These are phyloP conservation scores for Takifugu rubripes DNA, from an alignment of 2,797 vertebrate species.

Conservation along the genomic window DNA sequence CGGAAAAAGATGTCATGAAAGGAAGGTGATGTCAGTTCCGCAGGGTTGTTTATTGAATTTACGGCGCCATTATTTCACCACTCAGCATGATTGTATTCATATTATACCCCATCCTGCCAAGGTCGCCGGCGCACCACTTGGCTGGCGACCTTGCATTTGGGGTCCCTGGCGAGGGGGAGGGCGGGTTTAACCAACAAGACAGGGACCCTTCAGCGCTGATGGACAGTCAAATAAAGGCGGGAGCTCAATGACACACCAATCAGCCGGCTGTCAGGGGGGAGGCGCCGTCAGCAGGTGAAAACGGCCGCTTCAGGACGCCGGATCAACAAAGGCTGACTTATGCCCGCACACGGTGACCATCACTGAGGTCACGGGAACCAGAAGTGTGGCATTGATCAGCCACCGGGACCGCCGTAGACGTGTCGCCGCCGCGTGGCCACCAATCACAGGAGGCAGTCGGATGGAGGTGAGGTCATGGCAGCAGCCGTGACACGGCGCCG, in stretches of 20 bases:
- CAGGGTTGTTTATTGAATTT: constrained; percentile 76
- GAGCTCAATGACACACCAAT: constrained; percentile 64
- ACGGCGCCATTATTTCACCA: constrained; percentile 72
- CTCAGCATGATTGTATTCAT: constrained; percentile 78
- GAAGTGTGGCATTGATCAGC: constrained; percentile 47
- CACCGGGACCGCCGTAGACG: constrained; percentile 10
- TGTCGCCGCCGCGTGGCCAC: constrained; percentile 25
- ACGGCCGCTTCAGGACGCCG: constrained; percentile 14
- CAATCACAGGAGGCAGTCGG: constrained; percentile 35
- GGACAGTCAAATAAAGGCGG: constrained; percentile 57
- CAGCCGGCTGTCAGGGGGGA: constrained; percentile 27
- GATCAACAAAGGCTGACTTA: constrained; percentile 35
- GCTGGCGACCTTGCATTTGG: constrained; percentile 59
- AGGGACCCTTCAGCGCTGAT: constrained; percentile 57
- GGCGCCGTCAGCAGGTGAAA: constrained; percentile 20
- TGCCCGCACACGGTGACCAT: constrained; percentile 5
- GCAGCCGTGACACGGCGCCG: constrained; percentile 6
- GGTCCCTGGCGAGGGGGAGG: constrained; percentile 31
- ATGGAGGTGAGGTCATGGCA: constrained; percentile 6
- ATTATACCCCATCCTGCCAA: constrained; percentile 69
- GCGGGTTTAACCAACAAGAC: constrained; percentile 44
- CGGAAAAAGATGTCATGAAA: constrained; percentile 68
- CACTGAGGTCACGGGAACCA: constrained; percentile 30
- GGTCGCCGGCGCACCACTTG: constrained; percentile 47
- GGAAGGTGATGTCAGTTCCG: constrained; percentile 68